phyloP scores from a whole-genome alignment of 1,140 invertebrate species.

The Colletes latitarsis region DNA sequence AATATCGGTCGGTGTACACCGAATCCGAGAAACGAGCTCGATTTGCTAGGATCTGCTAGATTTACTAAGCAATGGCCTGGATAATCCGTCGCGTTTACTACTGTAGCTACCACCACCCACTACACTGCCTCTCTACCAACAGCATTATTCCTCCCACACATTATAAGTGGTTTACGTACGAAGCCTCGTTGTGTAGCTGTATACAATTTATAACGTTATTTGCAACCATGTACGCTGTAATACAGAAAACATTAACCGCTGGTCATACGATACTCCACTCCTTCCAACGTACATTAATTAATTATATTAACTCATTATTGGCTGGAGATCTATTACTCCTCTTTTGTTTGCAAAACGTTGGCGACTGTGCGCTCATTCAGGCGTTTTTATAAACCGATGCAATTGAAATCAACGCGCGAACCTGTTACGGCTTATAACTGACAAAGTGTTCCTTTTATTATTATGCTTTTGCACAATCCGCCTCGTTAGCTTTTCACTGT shows the following conservation, averaged over 20 bases:
- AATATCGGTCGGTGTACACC: constrained; percentile 50
- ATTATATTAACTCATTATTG: too few species aligned
- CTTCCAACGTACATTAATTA: background rate
- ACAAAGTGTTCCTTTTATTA: too few species aligned
- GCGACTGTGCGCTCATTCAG: too few species aligned
- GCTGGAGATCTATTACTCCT: too few species aligned
- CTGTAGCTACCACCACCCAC: constrained; percentile 30
- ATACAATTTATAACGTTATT: constrained; percentile 2
- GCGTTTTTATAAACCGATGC: too few species aligned
- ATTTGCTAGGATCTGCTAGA: constrained; percentile 66
- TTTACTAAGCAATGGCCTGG: constrained; percentile 70
- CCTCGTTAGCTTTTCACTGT: too few species aligned
- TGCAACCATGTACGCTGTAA: background rate
- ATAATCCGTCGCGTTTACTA: constrained; percentile 67
- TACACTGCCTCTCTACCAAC: constrained; percentile 2
- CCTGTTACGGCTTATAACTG: too few species aligned
- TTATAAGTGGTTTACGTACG: constrained; percentile 35
- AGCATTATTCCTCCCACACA: constrained; percentile 15
- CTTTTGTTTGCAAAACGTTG: too few species aligned
- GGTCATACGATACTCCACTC: background rate
- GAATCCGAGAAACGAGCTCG: constrained; percentile 60
- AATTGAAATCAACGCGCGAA: too few species aligned
- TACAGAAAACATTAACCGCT: background rate
- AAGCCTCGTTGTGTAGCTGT: background rate
- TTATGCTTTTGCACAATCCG: too few species aligned